A percentile compares a stretch with the other conserved stretches of the same genome.
Evolutionary conservation across 2,888 invertebrate species (phyloP).

Genomic region (Stenurella melanura): DNA sequence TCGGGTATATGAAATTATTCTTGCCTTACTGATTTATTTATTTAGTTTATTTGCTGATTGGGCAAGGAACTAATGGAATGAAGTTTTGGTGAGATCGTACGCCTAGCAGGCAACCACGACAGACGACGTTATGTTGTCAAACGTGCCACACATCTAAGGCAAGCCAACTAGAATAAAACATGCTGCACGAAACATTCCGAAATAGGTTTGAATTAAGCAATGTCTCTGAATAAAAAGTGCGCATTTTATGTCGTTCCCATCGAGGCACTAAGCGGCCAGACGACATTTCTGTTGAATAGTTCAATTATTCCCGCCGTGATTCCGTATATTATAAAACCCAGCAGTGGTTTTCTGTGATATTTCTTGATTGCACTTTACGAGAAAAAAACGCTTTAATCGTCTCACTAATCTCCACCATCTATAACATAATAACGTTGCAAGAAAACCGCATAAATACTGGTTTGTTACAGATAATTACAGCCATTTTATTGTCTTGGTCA

Average conservation of each 20-base stretch:
- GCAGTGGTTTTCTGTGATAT: conserved; percentile 5
- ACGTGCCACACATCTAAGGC: too few species aligned
- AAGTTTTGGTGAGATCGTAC: too few species aligned
- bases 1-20: too few species aligned
- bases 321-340: neutral
- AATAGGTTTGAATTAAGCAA: too few species aligned
- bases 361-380: neutral
- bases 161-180: too few species aligned
- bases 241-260: too few species aligned
- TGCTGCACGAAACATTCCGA: too few species aligned
- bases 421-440: neutral
- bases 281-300: neutral
- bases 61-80: too few species aligned
- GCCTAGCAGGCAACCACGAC: too few species aligned
- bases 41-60: too few species aligned
- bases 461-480: conserved; percentile 1
- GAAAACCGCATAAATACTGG: conserved; percentile 7
- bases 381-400: neutral
- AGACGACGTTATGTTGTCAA: too few species aligned
- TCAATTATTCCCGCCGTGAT: neutral
- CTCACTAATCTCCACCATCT: conserved; percentile 1
- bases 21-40: too few species aligned
- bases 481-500: conserved; percentile 3
- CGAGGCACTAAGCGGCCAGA: neutral
- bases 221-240: neutral